Conservation (phyloP, 2,888 invertebrate species). For the Stenichneumon culpator region DNA sequence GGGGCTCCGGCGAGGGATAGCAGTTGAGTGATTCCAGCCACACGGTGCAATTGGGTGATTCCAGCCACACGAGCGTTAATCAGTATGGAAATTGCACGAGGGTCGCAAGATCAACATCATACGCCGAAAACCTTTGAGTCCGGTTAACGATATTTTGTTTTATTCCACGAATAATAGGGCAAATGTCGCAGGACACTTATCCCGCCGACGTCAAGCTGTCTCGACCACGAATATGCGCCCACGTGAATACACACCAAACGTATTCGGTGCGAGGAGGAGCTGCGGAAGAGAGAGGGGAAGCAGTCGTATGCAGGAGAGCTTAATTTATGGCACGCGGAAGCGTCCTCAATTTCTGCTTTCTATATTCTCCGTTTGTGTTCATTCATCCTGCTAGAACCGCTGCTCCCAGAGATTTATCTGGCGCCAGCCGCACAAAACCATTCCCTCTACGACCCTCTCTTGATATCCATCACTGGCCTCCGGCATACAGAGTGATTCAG, state of each 20-base stretch:
- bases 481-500: conserved; percentile 33
- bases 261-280: conserved; percentile 19
- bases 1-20: not conserved
- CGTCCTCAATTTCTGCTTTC: conserved; percentile 26
- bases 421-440: conserved; percentile 11
- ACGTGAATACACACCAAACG: not conserved
- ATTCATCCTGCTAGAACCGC: conserved; percentile 22
- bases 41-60: not conserved
- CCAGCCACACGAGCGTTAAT: not conserved
- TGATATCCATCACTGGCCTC: conserved; percentile 53
- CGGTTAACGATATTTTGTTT: conserved; percentile 43
- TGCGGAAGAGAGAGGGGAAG: not conserved
- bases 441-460: conserved; percentile 10
- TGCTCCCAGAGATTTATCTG: conserved; percentile 54
- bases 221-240: not conserved
- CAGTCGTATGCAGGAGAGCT: conserved; percentile 26
- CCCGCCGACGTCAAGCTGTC: conserved; percentile 15
- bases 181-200: conserved; percentile 33
- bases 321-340: conserved; percentile 50
- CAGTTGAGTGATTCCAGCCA: not conserved
- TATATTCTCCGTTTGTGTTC: conserved; percentile 21
- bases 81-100: conserved; percentile 1
- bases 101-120: not conserved
- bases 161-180: conserved; percentile 26
- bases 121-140: not conserved